Evolutionary conservation across 2,113 vertebrate species (phyloP).

Genomic region (Antechinus flavipes): DNA sequence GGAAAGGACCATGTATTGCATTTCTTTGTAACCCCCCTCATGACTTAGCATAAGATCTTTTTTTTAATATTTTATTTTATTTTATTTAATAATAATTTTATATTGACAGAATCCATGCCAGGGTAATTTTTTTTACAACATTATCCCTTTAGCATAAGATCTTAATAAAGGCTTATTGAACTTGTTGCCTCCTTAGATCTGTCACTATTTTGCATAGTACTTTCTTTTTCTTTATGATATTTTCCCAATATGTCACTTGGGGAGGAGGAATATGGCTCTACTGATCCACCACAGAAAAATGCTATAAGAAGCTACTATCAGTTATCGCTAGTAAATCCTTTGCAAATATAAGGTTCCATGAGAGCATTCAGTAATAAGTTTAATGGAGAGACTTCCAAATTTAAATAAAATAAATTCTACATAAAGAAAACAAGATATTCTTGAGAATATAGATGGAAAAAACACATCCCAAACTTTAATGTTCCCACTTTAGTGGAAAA

Average conservation of each 20-base stretch:
- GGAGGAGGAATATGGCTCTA: neutral
- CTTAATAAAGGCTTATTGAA: neutral
- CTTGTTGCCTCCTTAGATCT: neutral
- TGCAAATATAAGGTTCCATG: slow-evolving; percentile 25
- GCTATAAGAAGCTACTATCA: slow-evolving; percentile 14
- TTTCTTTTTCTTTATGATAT: neutral
- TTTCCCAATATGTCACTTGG: slow-evolving; percentile 19
- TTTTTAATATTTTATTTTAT: no score
- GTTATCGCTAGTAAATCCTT: slow-evolving; percentile 39
- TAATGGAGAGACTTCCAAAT: slow-evolving; percentile 55
- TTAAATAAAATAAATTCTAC: slow-evolving; percentile 48
- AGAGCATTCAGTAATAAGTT: slow-evolving; percentile 44
- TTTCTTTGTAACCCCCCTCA: neutral
- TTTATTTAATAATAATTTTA: no score
- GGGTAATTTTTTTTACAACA: no score
- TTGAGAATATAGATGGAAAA: neutral
- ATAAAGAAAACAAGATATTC: slow-evolving; percentile 44
- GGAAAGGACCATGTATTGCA: neutral
- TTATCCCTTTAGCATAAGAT: neutral
- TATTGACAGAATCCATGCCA: no score
- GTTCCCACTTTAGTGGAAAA: slow-evolving; percentile 43
- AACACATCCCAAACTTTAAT: slow-evolving; percentile 41
- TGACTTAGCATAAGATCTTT: neutral
- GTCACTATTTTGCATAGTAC: neutral
- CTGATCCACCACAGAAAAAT: neutral